phyloP scores from a whole-genome alignment of 2,888 invertebrate genomes.

The Drosophila engyochracea region DNA sequence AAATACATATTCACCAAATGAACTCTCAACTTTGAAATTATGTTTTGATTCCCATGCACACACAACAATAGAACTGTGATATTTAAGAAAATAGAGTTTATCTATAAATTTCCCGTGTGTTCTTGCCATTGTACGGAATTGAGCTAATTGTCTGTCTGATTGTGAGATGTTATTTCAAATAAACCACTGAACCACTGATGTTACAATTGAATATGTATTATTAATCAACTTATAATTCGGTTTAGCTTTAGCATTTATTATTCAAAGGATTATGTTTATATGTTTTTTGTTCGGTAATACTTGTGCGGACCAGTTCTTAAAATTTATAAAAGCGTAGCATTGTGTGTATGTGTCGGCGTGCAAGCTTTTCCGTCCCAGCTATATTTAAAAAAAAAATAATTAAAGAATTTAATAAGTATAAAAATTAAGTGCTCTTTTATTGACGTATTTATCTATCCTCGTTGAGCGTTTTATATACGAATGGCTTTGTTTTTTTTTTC shows the following conservation, averaged over 20 bases:
- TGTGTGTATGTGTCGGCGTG: constrained; percentile 23
- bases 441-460: constrained; percentile 28
- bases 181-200: constrained; percentile 1
- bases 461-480: constrained; percentile 23
- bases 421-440: constrained; percentile 27
- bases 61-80: constrained; percentile 18
- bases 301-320: constrained; percentile 24
- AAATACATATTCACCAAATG: constrained; percentile 13
- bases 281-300: constrained; percentile 30
- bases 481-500: constrained; percentile 20
- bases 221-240: constrained; percentile 18
- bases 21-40: constrained; percentile 15
- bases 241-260: constrained; percentile 19
- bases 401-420: constrained; percentile 23
- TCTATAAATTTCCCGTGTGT: neutral
- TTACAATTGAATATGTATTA: constrained; percentile 17
- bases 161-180: constrained; percentile 24
- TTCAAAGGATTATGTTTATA: constrained; percentile 23
- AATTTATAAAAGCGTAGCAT: constrained; percentile 26
- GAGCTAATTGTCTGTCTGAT: constrained; percentile 24
- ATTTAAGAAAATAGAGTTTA: constrained; percentile 14
- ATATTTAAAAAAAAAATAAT: constrained; percentile 22
- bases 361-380: constrained; percentile 18
- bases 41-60: constrained; percentile 25
- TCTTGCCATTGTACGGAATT: constrained; percentile 14